Evolutionary conservation across 2,888 invertebrate genomes (phyloP).

Genomic region (Tridacna crocea): DNA sequence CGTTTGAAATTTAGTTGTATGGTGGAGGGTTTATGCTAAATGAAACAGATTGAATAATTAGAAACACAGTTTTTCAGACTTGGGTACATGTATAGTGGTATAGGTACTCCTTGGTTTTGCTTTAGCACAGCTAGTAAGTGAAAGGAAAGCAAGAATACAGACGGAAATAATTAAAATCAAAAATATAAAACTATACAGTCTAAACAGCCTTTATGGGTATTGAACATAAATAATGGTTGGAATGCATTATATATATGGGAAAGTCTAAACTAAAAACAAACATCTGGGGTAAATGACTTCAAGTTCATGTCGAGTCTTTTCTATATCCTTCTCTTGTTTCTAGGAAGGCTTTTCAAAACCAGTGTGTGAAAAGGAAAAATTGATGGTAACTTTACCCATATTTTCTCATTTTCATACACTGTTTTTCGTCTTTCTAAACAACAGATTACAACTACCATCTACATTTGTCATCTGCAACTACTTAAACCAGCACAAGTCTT

Average conservation of each 20-base stretch:
- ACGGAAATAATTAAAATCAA: background rate
- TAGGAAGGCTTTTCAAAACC: background rate
- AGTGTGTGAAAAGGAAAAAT: background rate
- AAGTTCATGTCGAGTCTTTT: too few species aligned
- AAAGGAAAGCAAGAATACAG: background rate
- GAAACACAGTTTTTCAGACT: too few species aligned
- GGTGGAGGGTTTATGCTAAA: too few species aligned
- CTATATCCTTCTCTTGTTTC: too few species aligned
- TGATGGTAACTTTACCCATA: background rate
- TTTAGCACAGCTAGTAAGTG: background rate
- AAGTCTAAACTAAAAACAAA: background rate
- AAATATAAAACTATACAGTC: slow-evolving; percentile 14
- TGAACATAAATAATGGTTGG: slow-evolving; percentile 7
- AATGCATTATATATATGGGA: slow-evolving; percentile 15
- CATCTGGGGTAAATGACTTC: background rate
- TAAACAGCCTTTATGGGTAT: background rate
- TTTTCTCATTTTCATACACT: background rate
- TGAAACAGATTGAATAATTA: too few species aligned
- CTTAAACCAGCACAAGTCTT: too few species aligned
- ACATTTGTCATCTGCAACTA: too few species aligned
- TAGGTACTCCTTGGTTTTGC: too few species aligned
- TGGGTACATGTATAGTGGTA: too few species aligned
- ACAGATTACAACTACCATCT: too few species aligned
- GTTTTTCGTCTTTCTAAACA: too few species aligned
- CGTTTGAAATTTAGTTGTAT: too few species aligned